Evolutionary conservation across 2,888 invertebrate genomes (phyloP).

Genomic region (Disparrhopalites patrizii): DNA sequence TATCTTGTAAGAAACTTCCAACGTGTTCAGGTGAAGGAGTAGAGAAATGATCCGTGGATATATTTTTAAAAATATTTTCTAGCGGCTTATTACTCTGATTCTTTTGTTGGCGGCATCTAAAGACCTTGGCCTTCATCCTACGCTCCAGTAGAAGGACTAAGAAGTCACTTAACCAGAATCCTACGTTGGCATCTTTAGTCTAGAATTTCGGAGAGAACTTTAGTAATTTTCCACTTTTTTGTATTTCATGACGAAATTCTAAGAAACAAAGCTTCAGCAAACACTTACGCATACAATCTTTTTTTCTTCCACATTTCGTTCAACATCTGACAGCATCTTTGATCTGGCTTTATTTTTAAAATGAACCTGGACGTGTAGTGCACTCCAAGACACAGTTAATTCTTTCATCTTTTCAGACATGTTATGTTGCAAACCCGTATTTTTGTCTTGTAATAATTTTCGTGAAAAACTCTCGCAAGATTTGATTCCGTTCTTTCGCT

Average conservation of each 20-base stretch:
- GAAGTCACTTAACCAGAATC: conserved; percentile 12
- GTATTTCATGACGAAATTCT: too few relatives aligned
- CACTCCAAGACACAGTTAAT: conserved; percentile 7
- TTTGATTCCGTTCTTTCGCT: background rate
- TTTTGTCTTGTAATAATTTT: background rate
- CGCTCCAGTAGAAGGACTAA: background rate
- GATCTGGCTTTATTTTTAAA: conserved; percentile 13
- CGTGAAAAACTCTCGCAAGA: background rate
- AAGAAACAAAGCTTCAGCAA: too few relatives aligned
- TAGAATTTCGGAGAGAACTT: background rate
- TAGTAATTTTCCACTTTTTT: too few relatives aligned
- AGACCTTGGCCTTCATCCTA: background rate
- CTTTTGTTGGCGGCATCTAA: conserved; percentile 5
- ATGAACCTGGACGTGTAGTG: background rate
- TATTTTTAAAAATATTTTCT: conserved; percentile 17
- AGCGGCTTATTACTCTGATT: background rate
- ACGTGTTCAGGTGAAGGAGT: background rate
- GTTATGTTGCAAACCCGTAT: background rate
- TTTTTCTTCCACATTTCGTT: background rate
- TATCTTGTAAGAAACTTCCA: background rate
- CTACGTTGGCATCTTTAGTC: background rate
- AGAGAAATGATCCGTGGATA: conserved; percentile 11
- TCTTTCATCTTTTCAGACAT: conserved; percentile 15
- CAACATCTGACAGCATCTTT: background rate
- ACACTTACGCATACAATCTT: background rate